Evolutionary conservation across 2,888 invertebrate genomes (phyloP), one percentile per base, ranked within the genome.

Genomic region (Iphiclides podalirius): DNA sequence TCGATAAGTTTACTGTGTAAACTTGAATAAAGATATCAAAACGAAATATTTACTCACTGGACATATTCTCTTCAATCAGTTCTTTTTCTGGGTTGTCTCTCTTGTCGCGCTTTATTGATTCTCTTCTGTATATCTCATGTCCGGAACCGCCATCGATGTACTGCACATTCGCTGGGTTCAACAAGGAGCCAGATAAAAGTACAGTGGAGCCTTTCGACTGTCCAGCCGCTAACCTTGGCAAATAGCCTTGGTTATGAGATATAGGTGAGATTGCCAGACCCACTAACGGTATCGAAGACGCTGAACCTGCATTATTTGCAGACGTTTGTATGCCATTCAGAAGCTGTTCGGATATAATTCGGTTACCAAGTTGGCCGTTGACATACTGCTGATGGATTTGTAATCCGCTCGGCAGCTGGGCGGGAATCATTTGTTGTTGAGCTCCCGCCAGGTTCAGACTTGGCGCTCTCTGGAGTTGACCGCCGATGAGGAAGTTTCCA

Each of bases 341-440:
- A 1, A 91, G 74, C 57, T 92, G 92, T 58, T 92, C 91, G 0
- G 91, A 89, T 2, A 91, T 84, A 14, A 90, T 72, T 13, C 91
- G 80, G 34, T 81, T 90, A 0, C 89, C 90, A 37, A 93, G 89
- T 70, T 93, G 93, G 0, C 93, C 93, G 61, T 93, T 93, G 0
- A 91, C 74, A 53, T 91, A 92, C 61, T 91, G 91, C 44, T 90
- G 89, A 55, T 90, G 89, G 35, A 86, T 78, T 52, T 88, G 85
- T 16, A 90, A 74, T 0, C 91, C 91, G 45, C 88, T 89, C 0
- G 86, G 70, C 1, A 84, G 57, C 53, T 87, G 82, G 1, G 83
- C 66, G 2, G 89, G 89, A 4, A 91, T 72, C 61, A 87, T 75
- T 69, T 88, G 90, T 36, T 75, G 79, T 37, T 75, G 78, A 4